Conservation (phyloP, 2,113 vertebrate genomes). For the Leuciscus idus region DNA sequence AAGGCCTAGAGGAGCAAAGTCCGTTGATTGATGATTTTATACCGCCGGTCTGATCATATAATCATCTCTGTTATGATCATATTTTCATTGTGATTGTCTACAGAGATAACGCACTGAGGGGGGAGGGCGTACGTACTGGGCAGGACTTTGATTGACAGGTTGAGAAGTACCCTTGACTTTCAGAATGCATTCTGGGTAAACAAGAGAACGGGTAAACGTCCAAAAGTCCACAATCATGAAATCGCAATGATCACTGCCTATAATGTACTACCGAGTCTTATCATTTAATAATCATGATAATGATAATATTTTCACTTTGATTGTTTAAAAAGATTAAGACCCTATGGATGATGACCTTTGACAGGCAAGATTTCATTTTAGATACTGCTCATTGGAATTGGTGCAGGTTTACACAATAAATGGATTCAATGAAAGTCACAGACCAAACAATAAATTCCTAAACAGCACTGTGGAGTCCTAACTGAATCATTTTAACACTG, state of each 20-base stretch:
- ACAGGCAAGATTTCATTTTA: slow-evolving; percentile 56
- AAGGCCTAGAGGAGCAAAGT: slow-evolving; percentile 21
- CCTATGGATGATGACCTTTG: slow-evolving; percentile 46
- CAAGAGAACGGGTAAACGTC: not conserved
- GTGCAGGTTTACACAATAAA: slow-evolving; percentile 43
- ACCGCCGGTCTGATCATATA: not conserved
- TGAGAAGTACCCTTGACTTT: not conserved
- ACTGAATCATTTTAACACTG: not conserved
- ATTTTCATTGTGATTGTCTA: slow-evolving; percentile 16
- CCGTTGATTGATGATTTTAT: not conserved
- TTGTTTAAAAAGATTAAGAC: not conserved
- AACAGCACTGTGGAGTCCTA: not conserved
- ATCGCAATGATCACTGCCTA: not conserved
- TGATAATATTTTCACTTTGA: slow-evolving; percentile 18
- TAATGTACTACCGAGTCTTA: not conserved
- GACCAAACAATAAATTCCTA: slow-evolving; percentile 27
- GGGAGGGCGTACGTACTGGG: not conserved
- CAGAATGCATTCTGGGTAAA: not conserved
- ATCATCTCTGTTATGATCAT: slow-evolving; percentile 1
- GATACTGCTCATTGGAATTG: slow-evolving; percentile 47
- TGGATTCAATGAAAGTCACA: not conserved
- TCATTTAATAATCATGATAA: not conserved
- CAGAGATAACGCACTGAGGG: not conserved
- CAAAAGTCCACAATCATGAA: slow-evolving; percentile 15
- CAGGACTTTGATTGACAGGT: slow-evolving; percentile 57